These are phyloP conservation scores for Agelas oroides DNA, from an alignment of 37 sponge, comb jelly and placozoan genomes.

Conservation along the genomic window DNA sequence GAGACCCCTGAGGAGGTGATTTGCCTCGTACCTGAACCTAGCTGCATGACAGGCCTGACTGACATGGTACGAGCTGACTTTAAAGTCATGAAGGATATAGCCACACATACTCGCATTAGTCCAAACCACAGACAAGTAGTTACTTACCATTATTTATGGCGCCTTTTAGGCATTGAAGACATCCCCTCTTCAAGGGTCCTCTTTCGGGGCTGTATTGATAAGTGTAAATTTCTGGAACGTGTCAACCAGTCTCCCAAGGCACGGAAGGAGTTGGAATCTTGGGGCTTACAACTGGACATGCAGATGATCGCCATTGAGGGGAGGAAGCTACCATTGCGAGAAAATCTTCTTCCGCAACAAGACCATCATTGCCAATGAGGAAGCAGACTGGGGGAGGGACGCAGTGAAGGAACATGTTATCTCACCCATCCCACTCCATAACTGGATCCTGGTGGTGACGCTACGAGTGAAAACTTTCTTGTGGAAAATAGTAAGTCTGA, in stretches of 20 bases:
- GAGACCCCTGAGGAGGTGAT: conserved; percentile 65
- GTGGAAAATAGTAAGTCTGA: too few relatives aligned
- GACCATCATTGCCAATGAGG: conserved; percentile 51
- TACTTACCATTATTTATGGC: too few relatives aligned
- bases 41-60: conserved; percentile 94
- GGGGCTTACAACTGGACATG: conserved; percentile 82
- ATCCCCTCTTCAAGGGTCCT: too few relatives aligned
- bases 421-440: conserved; percentile 61
- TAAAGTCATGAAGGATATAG: conserved; percentile 93
- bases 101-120: conserved; percentile 77
- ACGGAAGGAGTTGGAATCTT: conserved; percentile 65
- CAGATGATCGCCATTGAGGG: conserved; percentile 57
- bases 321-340: conserved; percentile 59
- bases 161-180: too few relatives aligned
- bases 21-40: conserved; percentile 95
- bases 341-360: conserved; percentile 76
- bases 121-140: conserved; percentile 66
- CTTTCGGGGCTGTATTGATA: too few relatives aligned
- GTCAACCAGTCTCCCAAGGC: conserved; percentile 69
- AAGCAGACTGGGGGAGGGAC: conserved; percentile 75
- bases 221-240: conserved; percentile 79
- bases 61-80: conserved; percentile 79
- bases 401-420: conserved; percentile 65
- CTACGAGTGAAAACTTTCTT: too few relatives aligned
- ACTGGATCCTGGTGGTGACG: conserved; percentile 83